Base-by-base conservation (phyloP, 2,888 invertebrate genomes). In the Ennomos quercinarius region DNA sequence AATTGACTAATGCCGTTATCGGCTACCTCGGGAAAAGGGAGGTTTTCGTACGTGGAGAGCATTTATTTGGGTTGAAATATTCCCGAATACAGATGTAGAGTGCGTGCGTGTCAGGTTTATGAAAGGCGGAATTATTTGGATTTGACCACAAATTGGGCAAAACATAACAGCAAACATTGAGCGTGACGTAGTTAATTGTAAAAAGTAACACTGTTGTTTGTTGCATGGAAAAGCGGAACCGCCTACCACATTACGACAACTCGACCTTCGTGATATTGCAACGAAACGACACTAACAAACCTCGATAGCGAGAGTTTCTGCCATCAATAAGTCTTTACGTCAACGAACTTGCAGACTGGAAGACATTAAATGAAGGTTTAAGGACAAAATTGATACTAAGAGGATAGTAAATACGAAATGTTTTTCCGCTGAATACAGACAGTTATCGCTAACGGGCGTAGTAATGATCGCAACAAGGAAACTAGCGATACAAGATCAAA, bases 401-500 rank as follows among this genome's bases (percentile, higher is more conserved):
- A 12, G 39, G 34, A 39, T 45, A 58, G 46, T 47, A 45, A 46
- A 51, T 39, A 48, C 35, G 9, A 38, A 46, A 47, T 44, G 49
- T 49, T 59, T 54, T 37, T 44, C 45, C 27, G 44, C 36, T 37
- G 27, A 48, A 53, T 44, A 45, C 47, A 38, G 64, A 51, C 47
- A 45, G 43, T 51, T 64, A 60, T 57, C 42, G 52, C 38, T 45
- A 49, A 40, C 63, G 53, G 46, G 44, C 57, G 51, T 49, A 52
- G 60, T 66, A 55, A 66, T 61, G 49, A 53, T 47, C 46, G 53
- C 45, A 63, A 67, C 67, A 66, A 63, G 63, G 50, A 68, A 68
- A 67, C 67, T 67, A 72, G 39, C 50, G 42, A 53, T 61, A 77
- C 63, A 68, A 76, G 71, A 75, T 62, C 74, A 79, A 78, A 78